phyloP scores from a whole-genome alignment of 2,888 invertebrate genomes.

The Drosophila parthenogenetica region DNA sequence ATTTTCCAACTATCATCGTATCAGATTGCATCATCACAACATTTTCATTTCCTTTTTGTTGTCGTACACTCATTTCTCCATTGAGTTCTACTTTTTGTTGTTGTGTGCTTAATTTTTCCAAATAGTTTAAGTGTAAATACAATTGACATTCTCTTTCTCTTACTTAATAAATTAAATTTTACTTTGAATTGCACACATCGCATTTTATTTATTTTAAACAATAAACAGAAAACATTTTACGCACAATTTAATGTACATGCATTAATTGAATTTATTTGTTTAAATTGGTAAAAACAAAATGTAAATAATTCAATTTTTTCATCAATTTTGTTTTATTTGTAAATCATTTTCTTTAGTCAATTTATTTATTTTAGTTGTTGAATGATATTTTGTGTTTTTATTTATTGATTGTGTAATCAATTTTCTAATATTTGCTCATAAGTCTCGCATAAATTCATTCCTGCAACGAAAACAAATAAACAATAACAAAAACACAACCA shows the following conservation, averaged over 20 bases:
- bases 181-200: constrained; percentile 34
- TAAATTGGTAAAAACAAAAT: not conserved
- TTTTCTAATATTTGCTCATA: constrained; percentile 9
- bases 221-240: constrained; percentile 6
- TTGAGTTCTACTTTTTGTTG: constrained; percentile 2
- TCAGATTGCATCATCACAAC: constrained; percentile 42
- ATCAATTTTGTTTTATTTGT: constrained; percentile 7
- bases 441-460: constrained; percentile 25
- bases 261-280: constrained; percentile 17
- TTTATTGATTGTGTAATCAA: constrained; percentile 16
- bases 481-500: constrained; percentile 43
- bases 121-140: constrained; percentile 40
- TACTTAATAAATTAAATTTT: constrained; percentile 9
- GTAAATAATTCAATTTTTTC: constrained; percentile 1
- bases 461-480: constrained; percentile 32
- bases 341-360: constrained; percentile 10
- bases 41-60: constrained; percentile 37
- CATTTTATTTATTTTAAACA: constrained; percentile 2
- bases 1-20: constrained; percentile 49
- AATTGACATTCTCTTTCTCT: constrained; percentile 9
- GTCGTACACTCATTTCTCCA: constrained; percentile 1
- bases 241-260: constrained; percentile 41
- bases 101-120: constrained; percentile 17
- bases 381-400: constrained; percentile 8
- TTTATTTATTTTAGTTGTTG: constrained; percentile 20